phyloP scores from a whole-genome alignment of 2,888 invertebrate species.

The Noctua fimbriata region DNA sequence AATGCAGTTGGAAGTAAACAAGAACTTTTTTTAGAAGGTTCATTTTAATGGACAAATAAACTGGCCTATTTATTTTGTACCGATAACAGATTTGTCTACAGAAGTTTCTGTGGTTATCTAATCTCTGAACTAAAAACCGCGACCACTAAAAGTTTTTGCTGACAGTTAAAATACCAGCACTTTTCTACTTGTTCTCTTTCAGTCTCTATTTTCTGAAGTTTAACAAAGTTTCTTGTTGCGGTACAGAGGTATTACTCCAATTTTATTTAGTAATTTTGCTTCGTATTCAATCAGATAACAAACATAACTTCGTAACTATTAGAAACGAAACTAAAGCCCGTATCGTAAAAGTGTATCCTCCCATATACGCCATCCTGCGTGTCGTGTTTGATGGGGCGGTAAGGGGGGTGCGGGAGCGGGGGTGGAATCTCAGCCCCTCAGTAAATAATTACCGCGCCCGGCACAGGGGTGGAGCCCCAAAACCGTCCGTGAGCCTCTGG shows the following conservation, averaged over 20 bases:
- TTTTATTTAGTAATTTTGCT: conserved; percentile 18
- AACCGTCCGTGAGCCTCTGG: conserved; percentile 67
- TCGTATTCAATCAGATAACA: conserved; percentile 32
- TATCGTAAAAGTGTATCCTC: conserved; percentile 64
- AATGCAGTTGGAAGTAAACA: conserved; percentile 40
- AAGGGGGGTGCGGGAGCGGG: conserved; percentile 69
- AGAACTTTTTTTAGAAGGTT: conserved; percentile 36
- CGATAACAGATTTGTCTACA: conserved; percentile 35
- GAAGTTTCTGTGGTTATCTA: conserved; percentile 42
- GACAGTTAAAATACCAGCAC: conserved; percentile 4
- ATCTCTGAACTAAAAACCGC: conserved; percentile 32
- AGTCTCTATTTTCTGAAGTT: conserved; percentile 27
- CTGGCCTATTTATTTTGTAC: conserved; percentile 46
- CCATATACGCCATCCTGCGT: conserved; percentile 58
- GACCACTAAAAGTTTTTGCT: conserved; percentile 37
- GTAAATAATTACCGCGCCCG: conserved; percentile 86
- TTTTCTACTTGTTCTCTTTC: conserved; percentile 16
- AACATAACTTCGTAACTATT: conserved; percentile 37
- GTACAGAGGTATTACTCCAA: conserved; percentile 1
- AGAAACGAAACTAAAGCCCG: conserved; percentile 56
- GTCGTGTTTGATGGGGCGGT: conserved; percentile 65
- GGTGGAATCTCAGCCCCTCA: conserved; percentile 83
- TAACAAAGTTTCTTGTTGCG: conserved; percentile 26
- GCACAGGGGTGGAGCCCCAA: conserved; percentile 79
- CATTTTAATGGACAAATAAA: conserved; percentile 26